phyloP scores from a whole-genome alignment of 2,888 invertebrate species.

The Lymantria dispar region DNA sequence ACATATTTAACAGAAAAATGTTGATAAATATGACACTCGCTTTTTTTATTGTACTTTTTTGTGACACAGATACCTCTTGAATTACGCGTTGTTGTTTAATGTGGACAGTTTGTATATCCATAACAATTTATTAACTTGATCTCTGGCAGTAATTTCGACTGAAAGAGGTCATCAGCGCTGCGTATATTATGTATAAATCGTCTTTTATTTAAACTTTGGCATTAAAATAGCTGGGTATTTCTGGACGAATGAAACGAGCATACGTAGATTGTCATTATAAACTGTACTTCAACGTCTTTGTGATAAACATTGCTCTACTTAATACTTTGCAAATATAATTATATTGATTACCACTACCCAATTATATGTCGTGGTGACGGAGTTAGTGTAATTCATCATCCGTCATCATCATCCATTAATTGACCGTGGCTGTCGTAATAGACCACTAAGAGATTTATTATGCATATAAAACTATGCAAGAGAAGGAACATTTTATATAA shows the following conservation, averaged over 20 bases:
- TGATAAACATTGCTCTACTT: too few species aligned
- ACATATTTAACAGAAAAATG: not conserved
- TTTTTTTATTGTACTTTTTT: slow-evolving; percentile 10
- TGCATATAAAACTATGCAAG: too few species aligned
- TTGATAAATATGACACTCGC: slow-evolving; percentile 9
- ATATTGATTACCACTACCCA: too few species aligned
- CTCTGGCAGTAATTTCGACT: slow-evolving; percentile 54
- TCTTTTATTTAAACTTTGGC: slow-evolving; percentile 38
- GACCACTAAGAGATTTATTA: too few species aligned
- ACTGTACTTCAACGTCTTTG: too few species aligned
- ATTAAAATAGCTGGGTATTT: slow-evolving; percentile 38
- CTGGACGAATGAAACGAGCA: slow-evolving; percentile 9
- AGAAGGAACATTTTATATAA: too few species aligned
- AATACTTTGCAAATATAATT: too few species aligned
- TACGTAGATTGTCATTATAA: not conserved
- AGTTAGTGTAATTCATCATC: too few species aligned
- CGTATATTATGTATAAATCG: slow-evolving; percentile 54
- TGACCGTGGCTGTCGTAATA: too few species aligned
- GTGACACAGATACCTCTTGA: slow-evolving; percentile 61
- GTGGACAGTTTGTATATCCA: slow-evolving; percentile 43
- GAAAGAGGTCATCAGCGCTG: slow-evolving; percentile 62
- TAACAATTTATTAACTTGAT: slow-evolving; percentile 63
- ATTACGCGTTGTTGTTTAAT: slow-evolving; percentile 46
- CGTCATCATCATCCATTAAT: too few species aligned
- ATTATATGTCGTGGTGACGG: too few species aligned